Evolutionary conservation across 92 coral and sea anemone genomes (phyloP).

Genomic region (Virgularia gustaviana): DNA sequence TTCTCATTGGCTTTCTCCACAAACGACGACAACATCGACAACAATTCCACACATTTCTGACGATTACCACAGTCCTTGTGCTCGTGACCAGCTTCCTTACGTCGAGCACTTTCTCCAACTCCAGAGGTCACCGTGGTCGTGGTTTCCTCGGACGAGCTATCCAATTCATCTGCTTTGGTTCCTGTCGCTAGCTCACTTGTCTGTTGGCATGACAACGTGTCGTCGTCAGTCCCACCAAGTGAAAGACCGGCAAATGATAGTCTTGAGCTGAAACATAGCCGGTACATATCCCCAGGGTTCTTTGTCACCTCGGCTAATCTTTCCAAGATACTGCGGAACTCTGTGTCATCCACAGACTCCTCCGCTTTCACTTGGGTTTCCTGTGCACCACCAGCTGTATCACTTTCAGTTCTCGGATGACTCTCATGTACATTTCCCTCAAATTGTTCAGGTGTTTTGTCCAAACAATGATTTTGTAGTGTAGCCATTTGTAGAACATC

Average conservation of each 20-base stretch:
- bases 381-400: not conserved
- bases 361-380: not conserved
- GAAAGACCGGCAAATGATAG: conserved; percentile 13
- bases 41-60: conserved; percentile 18
- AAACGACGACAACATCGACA: conserved; percentile 21
- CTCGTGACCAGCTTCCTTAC: not conserved
- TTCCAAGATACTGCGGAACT: conserved; percentile 13
- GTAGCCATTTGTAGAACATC: conserved; percentile 13
- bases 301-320: conserved; percentile 17
- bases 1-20: conserved; percentile 23
- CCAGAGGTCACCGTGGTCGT: not conserved
- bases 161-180: not conserved
- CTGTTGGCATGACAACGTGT: not conserved
- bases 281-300: conserved; percentile 42
- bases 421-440: too few relatives aligned
- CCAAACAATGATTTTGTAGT: not conserved
- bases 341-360: conserved; percentile 22
- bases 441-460: not conserved
- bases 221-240: conserved; percentile 1
- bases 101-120: not conserved
- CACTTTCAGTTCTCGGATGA: not conserved
- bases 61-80: not conserved
- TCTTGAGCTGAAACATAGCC: conserved; percentile 31
- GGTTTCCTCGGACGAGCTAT: not conserved
- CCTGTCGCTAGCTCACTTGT: not conserved